Evolutionary conservation across 1,140 invertebrate species (phyloP), one percentile per base, ranked within the genome.

Genomic region (Drosophila grimshawi): DNA sequence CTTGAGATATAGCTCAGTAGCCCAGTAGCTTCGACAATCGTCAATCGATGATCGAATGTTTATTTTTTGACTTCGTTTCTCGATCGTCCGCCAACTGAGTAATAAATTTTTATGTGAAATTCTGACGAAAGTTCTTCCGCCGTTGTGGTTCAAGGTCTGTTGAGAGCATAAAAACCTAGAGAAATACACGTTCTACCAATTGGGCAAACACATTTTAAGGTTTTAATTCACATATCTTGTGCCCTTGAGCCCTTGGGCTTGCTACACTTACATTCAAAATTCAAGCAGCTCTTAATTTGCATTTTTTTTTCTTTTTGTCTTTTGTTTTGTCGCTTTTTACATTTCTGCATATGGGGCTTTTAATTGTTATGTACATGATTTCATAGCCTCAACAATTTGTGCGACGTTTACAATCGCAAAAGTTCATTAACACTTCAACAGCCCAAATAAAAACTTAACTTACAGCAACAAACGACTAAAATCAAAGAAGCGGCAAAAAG

Each of bases 401-500:
- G 78, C 78, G 5, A 71, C 68, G 60, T 64, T 80, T 76, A 80
- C 71, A 80, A 81, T 70, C 53, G 65, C 79, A 51, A 86, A 82
- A 88, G 82, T 88, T 86, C 82, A 86, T 86, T 86, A 86, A 83
- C 82, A 88, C 79, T 73, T 61, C 61, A 49, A 60, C 2, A n/a
- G 39, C 10, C 39, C 10, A n/a, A 4, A 1, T 51, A 64, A 62
- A 4, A 37, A 77, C 37, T 33, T n/a, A 35, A 68, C 37, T 48
- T 61, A 61, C 59, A 48, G 8, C 8, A 8, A 8, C 35, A 19
- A 32, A 19, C 43, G 46, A 35, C 35, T 32, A 60, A 52, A 63
- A 51, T 35, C 8, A 19, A 51, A 35, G 29, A 35, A 60, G 57
- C 33, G 3, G 3, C 11, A 48, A 8, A 35, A 35, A 52, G 4